Evolutionary conservation across 2,888 invertebrate species (phyloP).

Genomic region (Cantharis rufa): DNA sequence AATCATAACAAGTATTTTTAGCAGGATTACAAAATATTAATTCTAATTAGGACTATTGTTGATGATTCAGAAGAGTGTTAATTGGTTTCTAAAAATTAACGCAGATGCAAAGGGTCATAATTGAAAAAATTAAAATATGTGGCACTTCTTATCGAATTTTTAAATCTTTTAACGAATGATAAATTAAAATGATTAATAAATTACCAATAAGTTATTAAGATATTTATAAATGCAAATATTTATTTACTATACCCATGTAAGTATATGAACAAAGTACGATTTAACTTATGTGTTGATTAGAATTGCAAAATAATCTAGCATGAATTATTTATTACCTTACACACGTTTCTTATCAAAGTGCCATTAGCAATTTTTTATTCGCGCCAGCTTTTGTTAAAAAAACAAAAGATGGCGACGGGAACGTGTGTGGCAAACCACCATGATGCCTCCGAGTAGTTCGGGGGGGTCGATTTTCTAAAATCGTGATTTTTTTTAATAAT

Average conservation of each 20-base stretch:
- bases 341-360: not conserved
- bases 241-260: not conserved
- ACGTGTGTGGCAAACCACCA: not conserved
- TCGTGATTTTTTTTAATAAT: not conserved
- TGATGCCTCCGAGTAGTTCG: not conserved
- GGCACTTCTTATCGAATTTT: not conserved
- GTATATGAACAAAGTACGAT: not conserved
- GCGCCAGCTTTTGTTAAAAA: not conserved
- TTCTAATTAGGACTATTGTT: no score
- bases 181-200: constrained; percentile 7
- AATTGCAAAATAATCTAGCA: not conserved
- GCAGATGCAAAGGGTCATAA: not conserved
- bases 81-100: not conserved
- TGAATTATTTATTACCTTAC: constrained; percentile 2
- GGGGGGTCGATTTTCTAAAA: not conserved
- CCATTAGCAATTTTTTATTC: not conserved
- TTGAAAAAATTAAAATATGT: not conserved
- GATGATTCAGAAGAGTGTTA: no score
- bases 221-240: not conserved
- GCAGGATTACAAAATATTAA: no score
- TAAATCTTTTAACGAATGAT: not conserved
- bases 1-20: no score
- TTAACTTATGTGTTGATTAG: not conserved
- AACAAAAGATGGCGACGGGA: not conserved
- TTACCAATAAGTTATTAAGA: not conserved